Conservation (phyloP, 64 coral and sea anemone genomes). For the Pocillopora verrucosa region DNA sequence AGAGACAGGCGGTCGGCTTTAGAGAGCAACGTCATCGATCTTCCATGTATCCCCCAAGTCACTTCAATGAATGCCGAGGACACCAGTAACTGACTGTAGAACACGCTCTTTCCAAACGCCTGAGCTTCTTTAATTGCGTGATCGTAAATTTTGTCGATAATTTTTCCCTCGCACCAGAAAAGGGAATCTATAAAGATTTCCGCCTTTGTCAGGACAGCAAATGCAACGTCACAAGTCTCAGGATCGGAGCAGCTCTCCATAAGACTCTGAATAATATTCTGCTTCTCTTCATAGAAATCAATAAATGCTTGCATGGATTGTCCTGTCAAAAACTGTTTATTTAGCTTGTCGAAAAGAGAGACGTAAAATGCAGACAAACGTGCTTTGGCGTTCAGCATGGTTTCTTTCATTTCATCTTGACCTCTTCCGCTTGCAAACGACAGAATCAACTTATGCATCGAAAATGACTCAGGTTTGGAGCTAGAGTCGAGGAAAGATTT, state of each 20-base stretch:
- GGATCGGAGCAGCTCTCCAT: background rate
- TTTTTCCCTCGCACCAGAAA: background rate
- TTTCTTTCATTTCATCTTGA: background rate
- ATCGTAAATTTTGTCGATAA: background rate
- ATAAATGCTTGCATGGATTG: constrained; percentile 6
- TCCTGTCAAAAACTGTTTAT: background rate
- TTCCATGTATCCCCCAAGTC: no score
- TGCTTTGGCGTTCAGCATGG: background rate
- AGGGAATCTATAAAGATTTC: constrained; percentile 8
- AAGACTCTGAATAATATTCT: constrained; percentile 3
- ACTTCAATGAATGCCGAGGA: no score
- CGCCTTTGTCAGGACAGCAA: background rate
- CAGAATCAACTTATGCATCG: constrained; percentile 23
- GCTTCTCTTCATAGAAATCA: constrained; percentile 20
- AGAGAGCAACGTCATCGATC: no score
- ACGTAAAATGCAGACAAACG: background rate
- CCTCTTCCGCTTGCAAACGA: background rate
- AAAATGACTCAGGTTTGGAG: no score
- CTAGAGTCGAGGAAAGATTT: no score
- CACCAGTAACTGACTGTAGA: background rate
- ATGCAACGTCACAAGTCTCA: background rate
- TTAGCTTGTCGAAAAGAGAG: background rate
- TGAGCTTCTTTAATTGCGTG: background rate
- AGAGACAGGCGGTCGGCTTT: no score
- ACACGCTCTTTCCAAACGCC: background rate